Conservation (phyloP, 35 echinoderm and acorn worm genomes). For the Patiria miniata region DNA sequence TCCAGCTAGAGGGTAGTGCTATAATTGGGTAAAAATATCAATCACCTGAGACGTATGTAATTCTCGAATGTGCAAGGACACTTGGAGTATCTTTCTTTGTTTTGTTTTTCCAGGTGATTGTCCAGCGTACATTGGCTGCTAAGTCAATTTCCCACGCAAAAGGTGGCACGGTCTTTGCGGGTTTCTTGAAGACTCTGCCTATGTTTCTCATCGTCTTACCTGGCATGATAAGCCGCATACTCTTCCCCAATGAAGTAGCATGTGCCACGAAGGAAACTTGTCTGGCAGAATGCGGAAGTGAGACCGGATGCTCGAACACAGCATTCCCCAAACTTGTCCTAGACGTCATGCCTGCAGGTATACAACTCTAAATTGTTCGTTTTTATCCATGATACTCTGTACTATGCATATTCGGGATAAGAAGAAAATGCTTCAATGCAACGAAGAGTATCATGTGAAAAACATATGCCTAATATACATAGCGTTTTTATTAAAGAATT, state of each 20-base stretch:
- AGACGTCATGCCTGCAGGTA: slow-evolving; percentile 77
- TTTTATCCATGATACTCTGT: no score
- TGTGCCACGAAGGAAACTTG: slow-evolving; percentile 69
- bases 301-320: slow-evolving; percentile 68
- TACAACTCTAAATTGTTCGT: background rate
- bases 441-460: no score
- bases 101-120: slow-evolving; percentile 63
- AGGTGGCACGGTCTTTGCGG: slow-evolving; percentile 72
- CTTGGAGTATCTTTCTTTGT: no score
- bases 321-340: slow-evolving; percentile 81
- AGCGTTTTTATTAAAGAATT: no score
- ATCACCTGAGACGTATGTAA: no score
- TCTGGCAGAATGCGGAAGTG: slow-evolving; percentile 56
- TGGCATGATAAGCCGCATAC: slow-evolving; percentile 71
- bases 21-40: no score
- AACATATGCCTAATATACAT: no score
- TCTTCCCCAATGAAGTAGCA: slow-evolving; percentile 80
- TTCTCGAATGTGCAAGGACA: no score
- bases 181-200: slow-evolving; percentile 74
- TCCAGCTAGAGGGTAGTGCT: no score
- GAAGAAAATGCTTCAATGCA: no score
- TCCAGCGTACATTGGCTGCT: slow-evolving; percentile 78
- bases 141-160: slow-evolving; percentile 77
- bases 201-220: slow-evolving; percentile 88
- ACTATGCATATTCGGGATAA: no score